These are phyloP conservation scores for Zaprionus taronus DNA, from an alignment of 1,140 invertebrate genomes.

Conservation along the genomic window DNA sequence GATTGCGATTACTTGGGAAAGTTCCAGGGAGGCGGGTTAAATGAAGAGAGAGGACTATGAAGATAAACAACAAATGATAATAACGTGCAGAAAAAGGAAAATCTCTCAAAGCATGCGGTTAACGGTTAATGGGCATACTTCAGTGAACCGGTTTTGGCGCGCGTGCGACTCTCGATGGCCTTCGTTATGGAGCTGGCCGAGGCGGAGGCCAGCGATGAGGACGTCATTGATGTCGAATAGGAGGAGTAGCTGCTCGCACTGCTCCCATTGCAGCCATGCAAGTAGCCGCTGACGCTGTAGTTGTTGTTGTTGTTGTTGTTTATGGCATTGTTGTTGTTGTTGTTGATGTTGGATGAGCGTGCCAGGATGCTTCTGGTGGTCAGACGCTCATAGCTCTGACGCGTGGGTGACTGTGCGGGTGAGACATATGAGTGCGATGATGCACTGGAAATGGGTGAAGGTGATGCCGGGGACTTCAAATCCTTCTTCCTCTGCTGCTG, in stretches of 20 bases:
- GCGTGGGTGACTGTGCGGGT: constrained; percentile 56
- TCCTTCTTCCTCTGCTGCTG: constrained; percentile 12
- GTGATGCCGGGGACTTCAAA: constrained; percentile 5
- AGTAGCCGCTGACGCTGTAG: constrained; percentile 67
- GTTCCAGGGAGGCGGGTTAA: neutral
- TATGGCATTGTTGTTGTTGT: constrained; percentile 21
- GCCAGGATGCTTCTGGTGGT: constrained; percentile 76
- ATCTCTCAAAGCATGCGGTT: constrained; percentile 38
- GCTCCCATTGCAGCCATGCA: constrained; percentile 57
- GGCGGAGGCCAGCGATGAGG: constrained; percentile 62
- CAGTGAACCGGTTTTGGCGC: constrained; percentile 78
- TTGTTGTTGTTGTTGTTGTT: constrained; percentile 49
- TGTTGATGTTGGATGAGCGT: constrained; percentile 38
- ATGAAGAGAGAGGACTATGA: neutral
- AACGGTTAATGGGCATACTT: constrained; percentile 73
- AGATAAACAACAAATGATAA: neutral
- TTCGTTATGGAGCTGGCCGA: constrained; percentile 62
- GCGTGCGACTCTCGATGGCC: constrained; percentile 70
- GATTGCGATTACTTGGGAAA: neutral
- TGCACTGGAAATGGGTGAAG: constrained; percentile 59
- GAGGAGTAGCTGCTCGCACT: constrained; percentile 62
- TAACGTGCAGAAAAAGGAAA: constrained; percentile 19
- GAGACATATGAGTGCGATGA: constrained; percentile 65
- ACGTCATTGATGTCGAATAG: constrained; percentile 71
- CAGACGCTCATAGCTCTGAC: constrained; percentile 54